Percentiles rank a stretch among this genome's conserved stretches.
Evolutionary conservation across 2,113 vertebrate species (phyloP).

Genomic region (Forbesichthys agassizii): DNA sequence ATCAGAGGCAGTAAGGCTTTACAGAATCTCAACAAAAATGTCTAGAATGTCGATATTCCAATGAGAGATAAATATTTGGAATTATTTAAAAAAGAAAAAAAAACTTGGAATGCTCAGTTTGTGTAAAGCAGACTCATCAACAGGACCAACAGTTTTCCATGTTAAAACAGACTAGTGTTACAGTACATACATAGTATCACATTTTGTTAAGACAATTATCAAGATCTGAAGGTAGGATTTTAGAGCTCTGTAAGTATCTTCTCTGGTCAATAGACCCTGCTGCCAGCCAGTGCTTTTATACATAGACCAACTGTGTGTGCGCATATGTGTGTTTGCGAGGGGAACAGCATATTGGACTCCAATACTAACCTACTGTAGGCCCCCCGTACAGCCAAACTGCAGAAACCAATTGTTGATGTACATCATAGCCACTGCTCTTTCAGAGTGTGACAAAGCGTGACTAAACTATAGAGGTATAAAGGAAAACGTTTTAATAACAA

Average conservation of each 20-base stretch:
- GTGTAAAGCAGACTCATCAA: conserved; percentile 25
- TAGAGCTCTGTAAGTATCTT: too few species aligned
- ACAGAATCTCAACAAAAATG: conserved; percentile 37
- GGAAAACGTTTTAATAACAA: too few species aligned
- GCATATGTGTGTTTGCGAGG: too few species aligned
- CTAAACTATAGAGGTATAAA: too few species aligned
- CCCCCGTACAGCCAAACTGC: too few species aligned
- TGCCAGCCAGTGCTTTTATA: background rate
- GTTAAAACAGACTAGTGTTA: background rate
- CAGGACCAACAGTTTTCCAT: conserved; percentile 23
- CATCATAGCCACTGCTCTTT: too few species aligned
- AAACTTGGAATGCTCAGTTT: background rate
- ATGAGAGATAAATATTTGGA: conserved; percentile 38
- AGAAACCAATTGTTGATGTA: too few species aligned
- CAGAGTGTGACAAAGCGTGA: too few species aligned
- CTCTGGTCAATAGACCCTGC: too few species aligned
- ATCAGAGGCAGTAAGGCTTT: conserved; percentile 5
- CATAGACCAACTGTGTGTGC: background rate
- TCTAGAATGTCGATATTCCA: conserved; percentile 37
- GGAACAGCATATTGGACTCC: too few species aligned
- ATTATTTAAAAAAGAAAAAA: conserved; percentile 49
- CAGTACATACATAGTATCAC: conserved; percentile 11
- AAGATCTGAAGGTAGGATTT: background rate
- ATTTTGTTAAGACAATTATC: conserved; percentile 19
- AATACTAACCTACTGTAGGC: too few species aligned